These are phyloP conservation scores for Corydoras sp. DNA, from an alignment of 2,113 vertebrate genomes.

Conservation along the genomic window DNA sequence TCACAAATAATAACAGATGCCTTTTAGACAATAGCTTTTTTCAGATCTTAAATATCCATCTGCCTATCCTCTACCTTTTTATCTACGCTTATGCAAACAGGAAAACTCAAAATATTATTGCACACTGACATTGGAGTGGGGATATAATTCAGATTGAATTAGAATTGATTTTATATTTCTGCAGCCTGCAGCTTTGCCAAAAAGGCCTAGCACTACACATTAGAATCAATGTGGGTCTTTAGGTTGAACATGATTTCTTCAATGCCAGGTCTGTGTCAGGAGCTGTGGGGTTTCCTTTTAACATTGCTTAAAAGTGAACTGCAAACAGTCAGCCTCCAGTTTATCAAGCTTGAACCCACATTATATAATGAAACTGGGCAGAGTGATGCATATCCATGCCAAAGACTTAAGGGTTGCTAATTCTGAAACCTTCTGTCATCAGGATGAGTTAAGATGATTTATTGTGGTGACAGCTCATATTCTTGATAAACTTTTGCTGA, in stretches of 20 bases:
- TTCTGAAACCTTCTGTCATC: conserved; percentile 28
- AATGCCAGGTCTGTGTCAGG: conserved; percentile 34
- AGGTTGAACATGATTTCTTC: conserved; percentile 24
- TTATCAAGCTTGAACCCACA: conserved; percentile 13
- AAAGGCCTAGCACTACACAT: conserved; percentile 33
- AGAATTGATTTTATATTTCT: conserved; percentile 42
- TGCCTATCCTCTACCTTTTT: too few relatives aligned
- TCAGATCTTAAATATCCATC: too few relatives aligned
- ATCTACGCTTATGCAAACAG: too few relatives aligned
- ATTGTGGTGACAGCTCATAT: conserved; percentile 5
- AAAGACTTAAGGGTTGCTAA: conserved; percentile 29
- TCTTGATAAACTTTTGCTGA: not conserved
- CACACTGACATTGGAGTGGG: conserved; percentile 15
- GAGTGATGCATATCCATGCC: conserved; percentile 15
- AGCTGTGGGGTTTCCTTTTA: conserved; percentile 21
- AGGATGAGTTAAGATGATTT: conserved; percentile 9
- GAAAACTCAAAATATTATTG: conserved; percentile 11
- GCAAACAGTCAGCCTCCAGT: conserved; percentile 29
- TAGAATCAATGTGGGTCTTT: conserved; percentile 34
- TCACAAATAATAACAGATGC: too few relatives aligned
- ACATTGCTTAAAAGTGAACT: conserved; percentile 23
- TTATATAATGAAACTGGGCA: conserved; percentile 17
- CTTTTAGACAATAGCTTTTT: too few relatives aligned
- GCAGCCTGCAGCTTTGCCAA: conserved; percentile 23
- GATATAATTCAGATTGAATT: conserved; percentile 41